A percentile compares a stretch with the other conserved stretches of the same genome.
phyloP scores from a whole-genome alignment of 64 coral and sea anemone genomes.

The Dendronephthya gigantea region DNA sequence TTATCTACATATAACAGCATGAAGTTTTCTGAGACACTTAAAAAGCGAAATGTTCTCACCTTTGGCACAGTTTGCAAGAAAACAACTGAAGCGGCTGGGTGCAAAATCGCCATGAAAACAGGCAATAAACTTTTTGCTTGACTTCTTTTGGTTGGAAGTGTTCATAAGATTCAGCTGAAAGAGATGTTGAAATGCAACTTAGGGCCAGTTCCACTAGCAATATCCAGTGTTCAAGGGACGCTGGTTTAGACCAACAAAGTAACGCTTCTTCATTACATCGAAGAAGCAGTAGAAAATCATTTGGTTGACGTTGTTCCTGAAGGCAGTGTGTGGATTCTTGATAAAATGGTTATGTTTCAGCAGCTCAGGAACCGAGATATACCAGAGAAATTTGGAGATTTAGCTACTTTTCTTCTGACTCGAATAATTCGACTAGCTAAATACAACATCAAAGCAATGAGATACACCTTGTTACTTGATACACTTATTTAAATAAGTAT shows the following conservation, averaged over 20 bases:
- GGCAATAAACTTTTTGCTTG: conserved; percentile 19
- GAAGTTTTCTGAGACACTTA: conserved; percentile 28
- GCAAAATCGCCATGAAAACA: conserved; percentile 40
- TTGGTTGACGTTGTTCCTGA: background rate
- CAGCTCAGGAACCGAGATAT: background rate
- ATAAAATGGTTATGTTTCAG: background rate
- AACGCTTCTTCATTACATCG: background rate
- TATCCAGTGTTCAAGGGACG: background rate
- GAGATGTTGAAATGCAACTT: conserved; percentile 10
- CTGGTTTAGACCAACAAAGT: background rate
- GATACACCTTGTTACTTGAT: background rate
- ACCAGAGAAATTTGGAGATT: background rate
- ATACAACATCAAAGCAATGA: background rate
- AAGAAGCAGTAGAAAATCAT: background rate
- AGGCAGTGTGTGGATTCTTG: conserved; percentile 1
- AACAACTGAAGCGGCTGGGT: conserved; percentile 27
- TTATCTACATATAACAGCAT: background rate
- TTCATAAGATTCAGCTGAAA: background rate
- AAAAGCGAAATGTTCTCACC: conserved; percentile 23
- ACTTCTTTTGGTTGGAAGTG: background rate
- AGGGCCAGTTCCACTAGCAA: background rate
- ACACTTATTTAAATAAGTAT: background rate
- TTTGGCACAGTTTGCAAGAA: conserved; percentile 45
- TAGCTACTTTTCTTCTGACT: background rate
- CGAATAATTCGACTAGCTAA: background rate